Evolutionary conservation across 2,888 invertebrate species (phyloP), one percentile per base, ranked within the genome.

Genomic region (Drosophila rubida): DNA sequence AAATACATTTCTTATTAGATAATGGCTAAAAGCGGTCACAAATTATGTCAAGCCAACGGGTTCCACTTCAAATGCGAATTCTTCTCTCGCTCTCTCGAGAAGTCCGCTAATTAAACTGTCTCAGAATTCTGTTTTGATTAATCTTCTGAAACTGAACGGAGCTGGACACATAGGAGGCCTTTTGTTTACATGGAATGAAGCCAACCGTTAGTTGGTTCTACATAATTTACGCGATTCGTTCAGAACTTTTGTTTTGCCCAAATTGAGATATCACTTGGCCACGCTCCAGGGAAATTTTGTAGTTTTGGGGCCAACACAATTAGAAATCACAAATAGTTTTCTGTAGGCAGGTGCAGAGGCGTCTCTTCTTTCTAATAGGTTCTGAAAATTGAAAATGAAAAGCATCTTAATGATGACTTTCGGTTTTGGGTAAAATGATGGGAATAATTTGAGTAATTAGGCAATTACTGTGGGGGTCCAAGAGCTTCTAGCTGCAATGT

Each of bases 121-220:
- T 64, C 42, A 55, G 53, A 37, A 58, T 62, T 51, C 11, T 22
- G 59, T 6, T 60, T 64, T 73, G 75, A 73, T 75, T 44, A 69
- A 73, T 73, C 39, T 41, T 30, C 32, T 13, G 7, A 41, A 19
- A 30, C 19, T 11, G 13, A 41, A 37, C 13, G 2, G n/a, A 37
- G 13, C 19, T 42, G 27, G 7, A 27, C n/a, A 51, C 9, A 16
- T 23, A 42, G 32, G 32, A 32, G 45, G 53, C 25, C 42, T 42
- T 64, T 76, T 63, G 61, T 49, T 57, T 49, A 41, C 4, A 27
- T 60, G 71, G 32, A 84, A 69, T 25, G 80, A 39, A 61, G 62
- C 48, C 87, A 69, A 83, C 82, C 87, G 82, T 75, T 82, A 84
- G 73, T 67, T 66, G 51, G 79, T 67, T 68, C 57, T 46, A 71